Evolutionary conservation across 2,797 vertebrate genomes (phyloP).

Genomic region (Acanthurus leucopareius): DNA sequence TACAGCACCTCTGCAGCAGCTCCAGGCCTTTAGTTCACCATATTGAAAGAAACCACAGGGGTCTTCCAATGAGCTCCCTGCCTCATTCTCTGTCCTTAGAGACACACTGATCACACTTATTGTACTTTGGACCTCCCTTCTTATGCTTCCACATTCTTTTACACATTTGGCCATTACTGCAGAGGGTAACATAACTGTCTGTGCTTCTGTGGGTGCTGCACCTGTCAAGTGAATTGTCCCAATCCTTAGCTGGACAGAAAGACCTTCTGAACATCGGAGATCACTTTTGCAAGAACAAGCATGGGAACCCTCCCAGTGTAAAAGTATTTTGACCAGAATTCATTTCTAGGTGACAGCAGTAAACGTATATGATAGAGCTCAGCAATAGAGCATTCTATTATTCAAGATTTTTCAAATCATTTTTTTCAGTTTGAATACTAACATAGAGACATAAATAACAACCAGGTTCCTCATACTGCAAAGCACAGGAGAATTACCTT

Average conservation of each 20-base stretch:
- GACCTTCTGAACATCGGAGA: background rate
- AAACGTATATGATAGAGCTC: background rate
- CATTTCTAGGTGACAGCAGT: background rate
- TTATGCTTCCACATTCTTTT: slow-evolving; percentile 5
- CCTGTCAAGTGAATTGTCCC: slow-evolving; percentile 5
- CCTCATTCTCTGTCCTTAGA: slow-evolving; percentile 33
- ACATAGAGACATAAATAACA: background rate
- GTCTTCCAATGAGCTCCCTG: slow-evolving; percentile 28
- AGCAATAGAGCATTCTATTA: background rate
- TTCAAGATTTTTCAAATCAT: background rate
- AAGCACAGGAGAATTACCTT: background rate
- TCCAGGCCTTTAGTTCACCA: slow-evolving; percentile 41
- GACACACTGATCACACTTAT: slow-evolving; percentile 44
- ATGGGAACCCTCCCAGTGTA: background rate
- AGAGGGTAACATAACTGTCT: slow-evolving; percentile 21
- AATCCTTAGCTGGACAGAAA: background rate
- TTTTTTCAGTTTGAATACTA: background rate
- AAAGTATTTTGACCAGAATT: background rate
- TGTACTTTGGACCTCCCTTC: slow-evolving; percentile 4
- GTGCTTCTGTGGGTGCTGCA: background rate
- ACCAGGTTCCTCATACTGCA: background rate
- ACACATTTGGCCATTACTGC: slow-evolving; percentile 6
- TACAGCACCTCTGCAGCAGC: slow-evolving; percentile 40
- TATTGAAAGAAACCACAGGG: slow-evolving; percentile 56
- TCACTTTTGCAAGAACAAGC: background rate